These are phyloP conservation scores for Lissonota sp. DNA, from an alignment of 2,888 invertebrate species.

Conservation along the genomic window DNA sequence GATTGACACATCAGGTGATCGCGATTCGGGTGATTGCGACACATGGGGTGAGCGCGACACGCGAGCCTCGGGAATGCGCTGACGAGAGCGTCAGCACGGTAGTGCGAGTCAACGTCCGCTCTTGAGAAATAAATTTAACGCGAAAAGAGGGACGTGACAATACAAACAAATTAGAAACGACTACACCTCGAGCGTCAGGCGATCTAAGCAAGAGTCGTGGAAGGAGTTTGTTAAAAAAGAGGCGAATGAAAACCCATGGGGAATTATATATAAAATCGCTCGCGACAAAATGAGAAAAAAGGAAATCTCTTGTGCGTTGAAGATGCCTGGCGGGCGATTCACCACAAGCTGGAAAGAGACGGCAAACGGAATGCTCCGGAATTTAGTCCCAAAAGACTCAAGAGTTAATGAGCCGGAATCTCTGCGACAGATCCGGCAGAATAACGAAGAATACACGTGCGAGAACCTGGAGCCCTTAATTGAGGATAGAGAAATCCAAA, in stretches of 20 bases:
- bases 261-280: constrained; percentile 29
- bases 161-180: too few species aligned
- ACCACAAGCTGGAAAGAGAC: constrained; percentile 55
- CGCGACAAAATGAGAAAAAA: background rate
- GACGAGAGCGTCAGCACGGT: too few species aligned
- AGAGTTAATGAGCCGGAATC: background rate
- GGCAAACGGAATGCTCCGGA: constrained; percentile 16
- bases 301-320: background rate
- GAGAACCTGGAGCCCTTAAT: too few species aligned
- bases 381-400: constrained; percentile 52
- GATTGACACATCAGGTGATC: too few species aligned
- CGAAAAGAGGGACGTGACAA: too few species aligned
- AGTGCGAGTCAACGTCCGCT: too few species aligned
- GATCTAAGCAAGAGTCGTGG: constrained; percentile 26
- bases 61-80: too few species aligned
- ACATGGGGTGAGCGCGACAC: too few species aligned
- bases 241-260: constrained; percentile 35
- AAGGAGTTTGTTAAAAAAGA: constrained; percentile 12
- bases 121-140: too few species aligned
- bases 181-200: background rate
- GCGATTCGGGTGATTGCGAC: too few species aligned
- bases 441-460: too few species aligned
- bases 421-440: constrained; percentile 2
- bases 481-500: too few species aligned
- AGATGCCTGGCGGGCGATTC: background rate